Base-by-base conservation (phyloP, 2,797 vertebrate species). In the Etheostoma nigrum region DNA sequence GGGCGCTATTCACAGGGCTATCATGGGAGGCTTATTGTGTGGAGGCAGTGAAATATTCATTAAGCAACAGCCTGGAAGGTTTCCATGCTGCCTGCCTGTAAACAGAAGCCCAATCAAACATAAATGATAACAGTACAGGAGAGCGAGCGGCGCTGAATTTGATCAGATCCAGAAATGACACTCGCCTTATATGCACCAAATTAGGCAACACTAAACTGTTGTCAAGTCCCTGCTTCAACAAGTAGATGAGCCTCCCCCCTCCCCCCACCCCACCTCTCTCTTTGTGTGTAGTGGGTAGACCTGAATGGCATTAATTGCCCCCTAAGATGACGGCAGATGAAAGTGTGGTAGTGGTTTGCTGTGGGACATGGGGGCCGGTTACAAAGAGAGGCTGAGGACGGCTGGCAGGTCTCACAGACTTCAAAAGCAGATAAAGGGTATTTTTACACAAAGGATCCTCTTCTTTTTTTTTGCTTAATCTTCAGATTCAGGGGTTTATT, bases 291-390 rank as follows among this genome's bases (percentile, higher is more conserved):
- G 69, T 72, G 88, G 86, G 76, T 67, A 69, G 85, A 87, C 75
- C 89, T 91, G 90, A 93, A 91, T 90, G 90, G 92, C 92, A 92
- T 92, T 93, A 94, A 94, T 94, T 93, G 89, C 89, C 91, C 91
- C 90, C 85, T 91, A 84, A 94, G 91, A 92, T 91, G 92, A 93
- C 88, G 89, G 83, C 89, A 87, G 91, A 94, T 92, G 91, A 93
- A 93, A 93, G 93, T 85, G 84, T 87, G 87, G 88, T 90, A 84
- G 85, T 81, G 90, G 82, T 90, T 87, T 90, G 86, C 90, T 82
- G 77, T 86, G 88, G 87, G 88, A 90, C 91, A 80, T 54, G 77
- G 90, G 81, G 86, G 85, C 89, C 21, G 25, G 45, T 70, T 69
- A 92, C 89, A 93, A 94, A 91, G 86, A 86, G 81, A 72, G 83